These are phyloP conservation scores for Hydractinia symbiolongicarpus DNA, from an alignment of 30 jellyfish, hydroid and myxozoan species.

Conservation along the genomic window DNA sequence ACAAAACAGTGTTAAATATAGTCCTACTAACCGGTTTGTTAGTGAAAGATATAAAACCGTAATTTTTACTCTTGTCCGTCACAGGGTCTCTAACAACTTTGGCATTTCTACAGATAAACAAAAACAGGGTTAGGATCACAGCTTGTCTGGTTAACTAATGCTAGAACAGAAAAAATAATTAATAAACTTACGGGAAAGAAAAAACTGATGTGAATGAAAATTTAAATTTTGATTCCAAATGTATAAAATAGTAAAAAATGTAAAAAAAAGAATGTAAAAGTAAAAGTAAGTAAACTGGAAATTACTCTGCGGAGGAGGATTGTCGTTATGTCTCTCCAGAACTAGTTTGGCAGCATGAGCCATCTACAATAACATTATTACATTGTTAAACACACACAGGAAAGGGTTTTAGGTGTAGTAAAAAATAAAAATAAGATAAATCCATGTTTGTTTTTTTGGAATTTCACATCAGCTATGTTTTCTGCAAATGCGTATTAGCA, in stretches of 20 bases:
- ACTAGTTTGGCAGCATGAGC: no score
- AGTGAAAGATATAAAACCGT: conserved; percentile 90
- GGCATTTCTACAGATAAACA: conserved; percentile 51
- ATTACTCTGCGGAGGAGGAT: no score
- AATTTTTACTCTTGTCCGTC: conserved; percentile 71
- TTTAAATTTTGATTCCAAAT: not conserved
- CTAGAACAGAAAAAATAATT: not conserved
- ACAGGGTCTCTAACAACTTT: conserved; percentile 89
- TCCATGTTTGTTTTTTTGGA: no score
- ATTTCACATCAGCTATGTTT: no score
- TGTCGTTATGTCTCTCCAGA: no score
- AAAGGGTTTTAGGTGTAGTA: no score
- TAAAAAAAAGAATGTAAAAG: not conserved
- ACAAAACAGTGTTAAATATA: not conserved
- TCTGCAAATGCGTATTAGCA: no score
- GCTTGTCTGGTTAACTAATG: not conserved
- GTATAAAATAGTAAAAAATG: not conserved
- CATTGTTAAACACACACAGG: no score
- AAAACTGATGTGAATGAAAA: conserved; percentile 1
- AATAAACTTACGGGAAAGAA: not conserved
- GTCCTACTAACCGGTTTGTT: conserved; percentile 60
- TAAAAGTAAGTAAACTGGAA: not conserved
- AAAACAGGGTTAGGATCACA: not conserved
- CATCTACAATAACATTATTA: no score
- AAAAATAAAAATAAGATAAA: no score